Evolutionary conservation across 2,797 vertebrate genomes (phyloP).

Genomic region (Kryptolebias ocellatus): DNA sequence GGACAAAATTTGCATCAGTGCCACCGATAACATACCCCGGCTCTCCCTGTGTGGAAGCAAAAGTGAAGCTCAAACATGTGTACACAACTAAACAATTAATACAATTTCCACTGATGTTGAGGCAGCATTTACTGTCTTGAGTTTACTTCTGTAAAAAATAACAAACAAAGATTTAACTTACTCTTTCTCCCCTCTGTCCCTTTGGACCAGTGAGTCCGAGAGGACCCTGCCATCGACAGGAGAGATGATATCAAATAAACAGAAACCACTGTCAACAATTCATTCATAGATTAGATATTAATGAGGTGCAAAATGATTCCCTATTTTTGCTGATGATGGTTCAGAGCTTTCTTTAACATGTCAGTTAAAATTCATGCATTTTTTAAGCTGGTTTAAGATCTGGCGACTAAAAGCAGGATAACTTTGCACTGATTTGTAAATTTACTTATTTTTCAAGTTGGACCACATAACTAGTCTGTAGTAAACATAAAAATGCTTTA

Average conservation of each 20-base stretch:
- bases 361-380: too few species aligned
- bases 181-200: slow-evolving; percentile 91
- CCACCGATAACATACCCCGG: slow-evolving; percentile 88
- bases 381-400: too few species aligned
- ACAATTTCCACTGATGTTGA: not conserved
- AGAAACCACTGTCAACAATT: not conserved
- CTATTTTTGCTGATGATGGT: too few species aligned
- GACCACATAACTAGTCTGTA: too few species aligned
- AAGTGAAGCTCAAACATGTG: not conserved
- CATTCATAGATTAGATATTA: not conserved
- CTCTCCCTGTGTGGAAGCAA: slow-evolving; percentile 81
- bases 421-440: too few species aligned
- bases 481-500: too few species aligned
- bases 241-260: not conserved
- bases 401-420: too few species aligned
- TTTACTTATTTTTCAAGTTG: too few species aligned
- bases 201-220: slow-evolving; percentile 82
- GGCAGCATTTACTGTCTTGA: too few species aligned
- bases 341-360: too few species aligned
- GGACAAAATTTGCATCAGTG: slow-evolving; percentile 79
- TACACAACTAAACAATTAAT: not conserved
- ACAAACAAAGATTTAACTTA: slow-evolving; percentile 68
- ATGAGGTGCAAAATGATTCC: too few species aligned
- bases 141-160: too few species aligned
- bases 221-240: slow-evolving; percentile 76